These are phyloP conservation scores for Neopipo cinnamomea DNA, from an alignment of 2,113 vertebrate species.

Conservation along the genomic window DNA sequence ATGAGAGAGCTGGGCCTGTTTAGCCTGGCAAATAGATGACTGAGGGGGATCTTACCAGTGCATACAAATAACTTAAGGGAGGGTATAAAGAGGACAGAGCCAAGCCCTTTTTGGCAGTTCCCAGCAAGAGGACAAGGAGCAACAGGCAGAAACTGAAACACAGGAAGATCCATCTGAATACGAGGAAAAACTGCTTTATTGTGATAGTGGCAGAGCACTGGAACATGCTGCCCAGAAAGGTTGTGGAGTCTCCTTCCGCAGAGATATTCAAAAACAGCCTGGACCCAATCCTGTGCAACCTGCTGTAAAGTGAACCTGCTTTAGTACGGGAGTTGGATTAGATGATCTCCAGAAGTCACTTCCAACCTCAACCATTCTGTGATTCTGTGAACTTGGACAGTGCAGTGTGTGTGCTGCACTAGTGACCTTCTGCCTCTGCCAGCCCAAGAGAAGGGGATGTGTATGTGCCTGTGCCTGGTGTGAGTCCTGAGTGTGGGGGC, in stretches of 20 bases:
- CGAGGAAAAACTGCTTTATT: not conserved
- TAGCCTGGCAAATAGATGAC: not conserved
- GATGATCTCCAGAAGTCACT: not conserved
- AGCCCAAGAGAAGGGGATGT: fast-evolving
- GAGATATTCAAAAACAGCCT: not conserved
- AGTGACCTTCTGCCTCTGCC: not conserved
- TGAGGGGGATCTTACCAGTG: not conserved
- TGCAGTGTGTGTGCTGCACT: not conserved
- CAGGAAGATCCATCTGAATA: not conserved
- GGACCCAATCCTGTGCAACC: not conserved
- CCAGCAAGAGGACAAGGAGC: not conserved
- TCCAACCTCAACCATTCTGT: not conserved
- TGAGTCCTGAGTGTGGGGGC: not conserved
- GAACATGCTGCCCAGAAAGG: not conserved
- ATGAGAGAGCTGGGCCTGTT: not conserved
- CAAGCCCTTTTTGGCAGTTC: not conserved
- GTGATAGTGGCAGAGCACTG: not conserved
- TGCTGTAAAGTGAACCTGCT: not conserved
- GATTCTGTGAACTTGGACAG: not conserved
- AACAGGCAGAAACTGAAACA: not conserved
- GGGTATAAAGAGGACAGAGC: not conserved
- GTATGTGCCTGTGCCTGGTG: not conserved
- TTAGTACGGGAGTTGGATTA: not conserved
- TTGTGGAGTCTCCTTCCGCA: not conserved
- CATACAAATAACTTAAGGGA: not conserved